A percentile compares a stretch with the other conserved stretches of the same genome.
Conservation (phyloP, 2,113 vertebrate genomes). For the Microcebus griseorufus region DNA sequence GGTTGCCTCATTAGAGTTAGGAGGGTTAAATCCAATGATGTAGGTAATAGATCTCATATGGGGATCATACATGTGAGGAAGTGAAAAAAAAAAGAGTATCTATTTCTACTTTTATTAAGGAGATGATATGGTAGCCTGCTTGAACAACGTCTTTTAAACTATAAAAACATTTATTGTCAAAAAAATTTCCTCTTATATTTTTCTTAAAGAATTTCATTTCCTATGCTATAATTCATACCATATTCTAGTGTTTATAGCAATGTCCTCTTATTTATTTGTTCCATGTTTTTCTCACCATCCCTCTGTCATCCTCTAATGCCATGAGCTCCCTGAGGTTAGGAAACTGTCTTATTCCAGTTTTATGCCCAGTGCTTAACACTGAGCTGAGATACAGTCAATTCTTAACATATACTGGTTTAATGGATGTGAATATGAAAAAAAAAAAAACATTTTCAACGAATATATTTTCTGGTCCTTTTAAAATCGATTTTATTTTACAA, state of each 20-base stretch:
- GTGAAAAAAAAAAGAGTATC: background rate
- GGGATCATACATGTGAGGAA: background rate
- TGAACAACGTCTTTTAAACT: background rate
- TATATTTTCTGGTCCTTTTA: background rate
- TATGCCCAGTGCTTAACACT: background rate
- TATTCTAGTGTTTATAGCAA: background rate
- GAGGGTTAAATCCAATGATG: background rate
- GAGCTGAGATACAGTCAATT: background rate
- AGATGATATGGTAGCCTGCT: background rate
- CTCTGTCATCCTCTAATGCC: background rate
- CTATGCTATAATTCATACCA: background rate
- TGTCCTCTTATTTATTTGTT: background rate
- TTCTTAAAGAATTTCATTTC: background rate
- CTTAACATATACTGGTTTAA: background rate
- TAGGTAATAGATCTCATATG: background rate
- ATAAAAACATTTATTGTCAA: background rate
- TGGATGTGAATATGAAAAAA: background rate
- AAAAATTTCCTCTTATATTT: background rate
- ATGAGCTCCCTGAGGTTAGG: background rate
- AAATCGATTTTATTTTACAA: constrained; percentile 24
- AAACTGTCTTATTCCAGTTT: background rate
- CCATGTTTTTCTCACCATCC: background rate
- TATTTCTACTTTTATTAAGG: background rate
- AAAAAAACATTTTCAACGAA: background rate
- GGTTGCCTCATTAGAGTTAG: background rate